These are phyloP conservation scores for Crioceris asparagi DNA, from an alignment of 2,888 invertebrate genomes.

Conservation along the genomic window DNA sequence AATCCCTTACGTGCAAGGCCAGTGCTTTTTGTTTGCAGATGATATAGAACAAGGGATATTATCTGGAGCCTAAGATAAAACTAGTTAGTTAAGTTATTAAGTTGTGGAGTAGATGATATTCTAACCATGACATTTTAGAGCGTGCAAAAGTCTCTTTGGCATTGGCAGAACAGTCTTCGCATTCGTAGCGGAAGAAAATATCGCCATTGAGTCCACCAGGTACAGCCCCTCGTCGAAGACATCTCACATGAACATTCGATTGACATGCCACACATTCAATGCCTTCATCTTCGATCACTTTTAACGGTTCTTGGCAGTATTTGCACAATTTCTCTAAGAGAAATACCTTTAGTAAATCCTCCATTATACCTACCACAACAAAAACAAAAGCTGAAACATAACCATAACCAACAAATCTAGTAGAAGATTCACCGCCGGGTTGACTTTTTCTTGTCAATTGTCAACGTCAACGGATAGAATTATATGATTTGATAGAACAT, in stretches of 20 bases:
- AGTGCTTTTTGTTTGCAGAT: slow-evolving; percentile 58
- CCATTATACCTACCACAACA: too few species aligned
- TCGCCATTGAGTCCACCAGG: slow-evolving; percentile 65
- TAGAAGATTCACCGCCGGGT: too few species aligned
- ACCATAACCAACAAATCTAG: too few species aligned
- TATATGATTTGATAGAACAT: too few species aligned
- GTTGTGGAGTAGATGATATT: slow-evolving; percentile 1
- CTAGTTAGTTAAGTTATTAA: slow-evolving; percentile 1
- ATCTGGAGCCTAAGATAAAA: slow-evolving; percentile 53
- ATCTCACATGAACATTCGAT: slow-evolving; percentile 52
- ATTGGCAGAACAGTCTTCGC: slow-evolving; percentile 50
- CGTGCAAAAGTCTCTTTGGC: slow-evolving; percentile 49
- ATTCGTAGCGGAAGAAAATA: slow-evolving; percentile 63
- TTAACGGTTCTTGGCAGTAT: slow-evolving; percentile 45
- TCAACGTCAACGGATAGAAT: too few species aligned
- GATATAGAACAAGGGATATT: slow-evolving; percentile 63
- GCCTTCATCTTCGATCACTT: slow-evolving; percentile 47
- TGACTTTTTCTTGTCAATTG: too few species aligned
- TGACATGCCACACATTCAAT: slow-evolving; percentile 51
- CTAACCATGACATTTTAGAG: slow-evolving; percentile 60
- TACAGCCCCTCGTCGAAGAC: slow-evolving; percentile 54
- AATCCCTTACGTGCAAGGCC: slow-evolving; percentile 72
- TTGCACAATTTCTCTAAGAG: slow-evolving; percentile 39
- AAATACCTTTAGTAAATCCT: slow-evolving; percentile 15
- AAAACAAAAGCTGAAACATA: too few species aligned